Evolutionary conservation across 1,140 invertebrate species (phyloP).

Genomic region (Temnothorax curvispinosus): DNA sequence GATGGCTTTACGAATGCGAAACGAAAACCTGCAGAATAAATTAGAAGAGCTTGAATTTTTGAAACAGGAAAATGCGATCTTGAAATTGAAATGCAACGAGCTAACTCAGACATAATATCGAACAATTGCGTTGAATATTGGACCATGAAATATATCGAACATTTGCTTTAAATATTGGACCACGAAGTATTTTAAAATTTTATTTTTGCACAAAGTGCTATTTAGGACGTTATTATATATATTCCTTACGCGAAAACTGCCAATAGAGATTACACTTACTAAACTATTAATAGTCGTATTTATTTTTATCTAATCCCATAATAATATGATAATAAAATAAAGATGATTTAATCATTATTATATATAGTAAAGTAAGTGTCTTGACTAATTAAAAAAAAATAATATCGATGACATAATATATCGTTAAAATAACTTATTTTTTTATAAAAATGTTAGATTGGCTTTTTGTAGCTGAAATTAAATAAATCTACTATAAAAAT

Average conservation of each 20-base stretch:
- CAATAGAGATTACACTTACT: slow-evolving; percentile 19
- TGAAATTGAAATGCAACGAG: slow-evolving; percentile 80
- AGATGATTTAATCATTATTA: slow-evolving; percentile 38
- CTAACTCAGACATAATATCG: slow-evolving; percentile 52
- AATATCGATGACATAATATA: not conserved
- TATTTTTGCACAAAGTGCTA: not conserved
- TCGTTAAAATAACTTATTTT: slow-evolving; percentile 59
- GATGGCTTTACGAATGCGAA: slow-evolving; percentile 73
- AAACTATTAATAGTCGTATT: slow-evolving; percentile 6
- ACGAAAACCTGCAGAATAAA: slow-evolving; percentile 77
- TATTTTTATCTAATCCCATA: slow-evolving; percentile 5
- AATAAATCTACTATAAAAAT: too few relatives aligned
- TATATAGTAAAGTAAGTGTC: slow-evolving; percentile 2
- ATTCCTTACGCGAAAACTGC: not conserved
- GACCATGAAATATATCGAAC: not conserved
- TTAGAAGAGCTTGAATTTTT: slow-evolving; percentile 74
- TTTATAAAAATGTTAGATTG: slow-evolving; percentile 20
- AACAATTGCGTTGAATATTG: not conserved
- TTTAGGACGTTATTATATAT: not conserved
- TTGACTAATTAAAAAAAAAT: slow-evolving; percentile 15
- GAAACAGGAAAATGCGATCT: slow-evolving; percentile 78
- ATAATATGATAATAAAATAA: not conserved
- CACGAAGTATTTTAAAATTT: not conserved
- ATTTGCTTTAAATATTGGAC: not conserved
- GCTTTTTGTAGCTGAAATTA: too few relatives aligned